These are phyloP conservation scores for Aphis gossypii DNA, from an alignment of 1,140 invertebrate species.

Conservation along the genomic window DNA sequence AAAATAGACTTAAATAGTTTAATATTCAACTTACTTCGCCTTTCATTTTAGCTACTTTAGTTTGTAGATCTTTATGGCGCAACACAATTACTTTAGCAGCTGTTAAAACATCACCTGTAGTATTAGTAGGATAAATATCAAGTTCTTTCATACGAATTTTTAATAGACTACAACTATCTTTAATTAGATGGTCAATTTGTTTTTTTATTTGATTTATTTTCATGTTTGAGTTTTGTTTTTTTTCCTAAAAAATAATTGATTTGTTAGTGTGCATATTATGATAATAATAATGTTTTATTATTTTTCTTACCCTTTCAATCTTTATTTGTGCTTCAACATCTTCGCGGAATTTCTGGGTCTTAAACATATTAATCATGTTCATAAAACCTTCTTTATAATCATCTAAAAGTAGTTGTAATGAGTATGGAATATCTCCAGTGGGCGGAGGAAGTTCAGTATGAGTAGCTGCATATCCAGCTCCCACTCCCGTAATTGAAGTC, in stretches of 20 bases:
- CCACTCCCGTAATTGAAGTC: constrained; percentile 72
- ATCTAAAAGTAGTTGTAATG: constrained; percentile 84
- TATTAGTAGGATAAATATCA: constrained; percentile 82
- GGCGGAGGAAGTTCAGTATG: constrained; percentile 81
- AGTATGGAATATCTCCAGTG: constrained; percentile 81
- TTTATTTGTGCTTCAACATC: constrained; percentile 81
- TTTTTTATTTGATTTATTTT: constrained; percentile 86
- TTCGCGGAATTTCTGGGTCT: constrained; percentile 75
- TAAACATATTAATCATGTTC: constrained; percentile 82
- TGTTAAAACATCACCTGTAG: constrained; percentile 79
- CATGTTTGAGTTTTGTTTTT: constrained; percentile 79
- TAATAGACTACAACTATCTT: constrained; percentile 88
- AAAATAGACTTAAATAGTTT: neutral
- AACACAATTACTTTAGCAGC: constrained; percentile 93
- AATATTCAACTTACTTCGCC: constrained; percentile 71
- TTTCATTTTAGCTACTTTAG: constrained; percentile 82
- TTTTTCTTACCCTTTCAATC: constrained; percentile 72
- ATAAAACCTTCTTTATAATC: constrained; percentile 82
- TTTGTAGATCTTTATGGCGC: constrained; percentile 88
- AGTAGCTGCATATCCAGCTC: constrained; percentile 69
- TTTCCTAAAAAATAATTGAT: constrained; percentile 69
- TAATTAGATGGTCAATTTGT: constrained; percentile 87
- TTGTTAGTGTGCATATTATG: neutral
- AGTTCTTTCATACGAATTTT: constrained; percentile 90
- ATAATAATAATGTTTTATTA: neutral